Conservation (phyloP, 2,113 vertebrate genomes). For the Sebastes fasciatus region DNA sequence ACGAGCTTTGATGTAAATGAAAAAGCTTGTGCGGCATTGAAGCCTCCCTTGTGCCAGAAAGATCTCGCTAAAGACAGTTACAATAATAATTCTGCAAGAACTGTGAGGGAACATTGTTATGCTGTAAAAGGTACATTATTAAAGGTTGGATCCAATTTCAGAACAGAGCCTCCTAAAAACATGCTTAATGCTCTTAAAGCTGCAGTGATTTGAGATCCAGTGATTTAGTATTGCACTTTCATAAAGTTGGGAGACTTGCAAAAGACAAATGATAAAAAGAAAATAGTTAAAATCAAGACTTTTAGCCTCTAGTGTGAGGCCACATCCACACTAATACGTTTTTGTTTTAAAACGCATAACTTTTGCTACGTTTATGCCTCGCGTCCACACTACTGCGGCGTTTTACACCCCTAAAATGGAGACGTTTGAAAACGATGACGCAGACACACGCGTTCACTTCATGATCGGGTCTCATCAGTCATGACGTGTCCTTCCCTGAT, state of each 20-base stretch:
- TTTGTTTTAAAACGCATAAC: too few relatives aligned
- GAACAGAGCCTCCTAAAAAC: background rate
- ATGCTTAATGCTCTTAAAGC: background rate
- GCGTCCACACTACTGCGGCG: too few relatives aligned
- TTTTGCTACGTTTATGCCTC: too few relatives aligned
- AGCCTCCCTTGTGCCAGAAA: conserved; percentile 42
- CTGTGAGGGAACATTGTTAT: conserved; percentile 25
- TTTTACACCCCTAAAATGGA: too few relatives aligned
- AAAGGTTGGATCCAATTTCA: conserved; percentile 35
- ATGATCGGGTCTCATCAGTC: too few relatives aligned
- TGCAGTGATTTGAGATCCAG: background rate
- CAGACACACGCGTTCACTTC: too few relatives aligned
- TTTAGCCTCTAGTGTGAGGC: background rate
- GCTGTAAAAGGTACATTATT: conserved; percentile 36
- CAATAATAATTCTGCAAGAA: conserved; percentile 38
- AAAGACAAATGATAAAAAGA: background rate
- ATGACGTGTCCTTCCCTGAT: too few relatives aligned
- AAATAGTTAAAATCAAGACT: background rate
- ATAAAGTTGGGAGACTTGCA: background rate
- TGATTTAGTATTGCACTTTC: background rate
- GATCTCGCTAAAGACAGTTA: conserved; percentile 36
- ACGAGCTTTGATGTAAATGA: conserved; percentile 73
- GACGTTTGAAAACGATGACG: too few relatives aligned
- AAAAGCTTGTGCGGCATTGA: conserved; percentile 52
- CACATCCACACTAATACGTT: too few relatives aligned